A percentile compares a stretch with the other conserved stretches of the same genome.
Evolutionary conservation across 1,140 invertebrate genomes (phyloP).

Genomic region (Drosophila nigromelanica): DNA sequence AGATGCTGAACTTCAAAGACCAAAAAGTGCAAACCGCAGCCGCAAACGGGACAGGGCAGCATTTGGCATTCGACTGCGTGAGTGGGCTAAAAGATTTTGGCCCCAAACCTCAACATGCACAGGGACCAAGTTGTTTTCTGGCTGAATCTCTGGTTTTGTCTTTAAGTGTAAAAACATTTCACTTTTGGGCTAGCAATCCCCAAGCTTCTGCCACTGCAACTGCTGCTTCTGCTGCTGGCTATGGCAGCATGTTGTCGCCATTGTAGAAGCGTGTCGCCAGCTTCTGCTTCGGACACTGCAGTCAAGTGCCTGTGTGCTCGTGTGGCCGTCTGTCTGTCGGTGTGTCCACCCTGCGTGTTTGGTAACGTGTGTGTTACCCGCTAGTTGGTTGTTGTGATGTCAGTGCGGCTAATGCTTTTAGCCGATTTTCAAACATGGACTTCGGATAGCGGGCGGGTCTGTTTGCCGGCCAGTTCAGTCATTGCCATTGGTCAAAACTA

Average conservation of each 20-base stretch:
- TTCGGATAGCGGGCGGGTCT: conserved; percentile 8
- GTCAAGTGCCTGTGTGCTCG: conserved; percentile 63
- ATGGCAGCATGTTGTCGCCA: conserved; percentile 72
- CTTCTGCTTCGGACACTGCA: conserved; percentile 57
- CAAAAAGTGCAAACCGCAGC: conserved; percentile 80
- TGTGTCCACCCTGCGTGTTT: conserved; percentile 28
- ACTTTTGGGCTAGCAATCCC: conserved; percentile 70
- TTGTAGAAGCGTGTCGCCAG: conserved; percentile 73
- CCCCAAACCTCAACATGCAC: conserved; percentile 34
- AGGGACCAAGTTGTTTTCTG: conserved; percentile 48
- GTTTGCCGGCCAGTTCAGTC: not conserved
- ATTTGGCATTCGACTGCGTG: conserved; percentile 36
- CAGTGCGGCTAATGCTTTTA: conserved; percentile 77
- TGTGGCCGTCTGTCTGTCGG: conserved; percentile 5
- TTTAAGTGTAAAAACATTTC: conserved; percentile 82
- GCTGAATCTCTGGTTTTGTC: conserved; percentile 79
- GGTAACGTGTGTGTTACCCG: conserved; percentile 56
- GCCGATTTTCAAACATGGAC: conserved; percentile 55
- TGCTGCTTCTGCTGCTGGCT: conserved; percentile 27
- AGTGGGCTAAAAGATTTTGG: conserved; percentile 54
- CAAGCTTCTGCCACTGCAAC: conserved; percentile 31
- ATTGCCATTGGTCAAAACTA: conserved; percentile 53
- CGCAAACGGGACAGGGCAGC: conserved; percentile 50
- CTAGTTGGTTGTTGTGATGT: conserved; percentile 57
- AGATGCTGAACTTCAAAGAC: conserved; percentile 68